Base-by-base conservation (phyloP, 1,140 invertebrate species). In the Wiebesia pumilae region DNA sequence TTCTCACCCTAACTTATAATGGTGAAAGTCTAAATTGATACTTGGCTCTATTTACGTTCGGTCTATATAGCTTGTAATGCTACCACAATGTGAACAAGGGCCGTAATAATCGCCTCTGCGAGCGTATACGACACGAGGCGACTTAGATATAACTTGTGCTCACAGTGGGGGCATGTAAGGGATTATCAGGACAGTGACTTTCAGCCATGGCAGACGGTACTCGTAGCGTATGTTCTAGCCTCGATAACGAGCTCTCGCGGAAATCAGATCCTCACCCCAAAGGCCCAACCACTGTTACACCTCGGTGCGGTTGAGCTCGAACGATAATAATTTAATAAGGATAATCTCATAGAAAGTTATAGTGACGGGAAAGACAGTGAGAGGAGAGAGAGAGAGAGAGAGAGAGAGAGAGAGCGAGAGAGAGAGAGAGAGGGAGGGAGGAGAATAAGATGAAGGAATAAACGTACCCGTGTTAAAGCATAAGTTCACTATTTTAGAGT, bases 261-360 rank as follows among this genome's bases (percentile, higher is more conserved):
- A 81, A 85, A 85, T 85, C 84, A 71, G 84, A 71, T 81, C 84
- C 65, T 14, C 79, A 51, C 12, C 14, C 65, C 9, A 21, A 33
- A 62, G 54, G 43, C 6, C 30, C 54, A 16, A n/a, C 33, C 73
- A 35, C 24, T 43, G n/a, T 62, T 43, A 4, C 67, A 33, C 30
- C 73, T 43, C 21, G 27, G 75, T 24, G 4, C 7, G 2, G 10
- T 10, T 43, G 43, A 30, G 65, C 86, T 82, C 87, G 85, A 71
- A 69, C 80, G 81, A 89, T 88, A 82, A 86, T 85, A 78, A 86
- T 86, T 86, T 83, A 82, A 86, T 86, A 86, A 83, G 85, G 85
- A 86, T 86, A 67, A 86, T 86, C 85, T 86, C 79, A 38, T 47
- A 65, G 84, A 79, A 87, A 88, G 85, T 83, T 77, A 35, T 54